Conservation (phyloP, 1,140 invertebrate genomes). For the Heliothis subflexa region DNA sequence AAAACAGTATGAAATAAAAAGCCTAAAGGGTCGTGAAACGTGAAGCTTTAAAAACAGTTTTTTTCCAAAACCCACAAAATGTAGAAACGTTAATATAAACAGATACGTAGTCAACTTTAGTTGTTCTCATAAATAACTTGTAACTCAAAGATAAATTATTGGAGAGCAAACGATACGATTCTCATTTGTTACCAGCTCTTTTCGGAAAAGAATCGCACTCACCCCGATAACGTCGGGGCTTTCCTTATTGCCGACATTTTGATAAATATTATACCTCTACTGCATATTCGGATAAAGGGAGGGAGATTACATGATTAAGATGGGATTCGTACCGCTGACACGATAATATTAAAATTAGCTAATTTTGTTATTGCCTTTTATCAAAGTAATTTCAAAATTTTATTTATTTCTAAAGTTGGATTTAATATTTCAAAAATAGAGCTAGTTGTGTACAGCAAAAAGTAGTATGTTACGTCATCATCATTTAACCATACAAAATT, state of each 20-base stretch:
- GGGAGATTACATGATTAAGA: not conserved
- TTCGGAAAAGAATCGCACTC: conserved; percentile 18
- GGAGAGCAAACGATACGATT: conserved; percentile 20
- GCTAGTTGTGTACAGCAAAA: no score
- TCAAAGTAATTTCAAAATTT: no score
- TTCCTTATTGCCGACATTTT: conserved; percentile 55
- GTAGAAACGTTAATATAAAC: not conserved
- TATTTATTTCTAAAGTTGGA: no score
- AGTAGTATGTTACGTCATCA: no score
- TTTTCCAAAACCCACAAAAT: no score
- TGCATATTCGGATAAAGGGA: not conserved
- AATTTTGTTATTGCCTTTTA: no score
- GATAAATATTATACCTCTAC: conserved; percentile 59
- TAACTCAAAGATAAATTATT: conserved; percentile 14
- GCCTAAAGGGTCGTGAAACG: no score
- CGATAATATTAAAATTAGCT: not conserved
- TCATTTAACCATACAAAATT: not conserved
- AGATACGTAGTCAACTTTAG: not conserved
- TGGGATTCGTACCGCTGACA: not conserved
- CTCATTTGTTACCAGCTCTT: conserved; percentile 27
- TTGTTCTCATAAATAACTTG: not conserved
- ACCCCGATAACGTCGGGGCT: conserved; percentile 14
- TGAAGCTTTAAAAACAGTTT: no score
- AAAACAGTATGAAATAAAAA: no score
- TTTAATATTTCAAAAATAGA: no score